Base-by-base conservation (phyloP, 2,113 vertebrate genomes). In the Emydura subglobosa region DNA sequence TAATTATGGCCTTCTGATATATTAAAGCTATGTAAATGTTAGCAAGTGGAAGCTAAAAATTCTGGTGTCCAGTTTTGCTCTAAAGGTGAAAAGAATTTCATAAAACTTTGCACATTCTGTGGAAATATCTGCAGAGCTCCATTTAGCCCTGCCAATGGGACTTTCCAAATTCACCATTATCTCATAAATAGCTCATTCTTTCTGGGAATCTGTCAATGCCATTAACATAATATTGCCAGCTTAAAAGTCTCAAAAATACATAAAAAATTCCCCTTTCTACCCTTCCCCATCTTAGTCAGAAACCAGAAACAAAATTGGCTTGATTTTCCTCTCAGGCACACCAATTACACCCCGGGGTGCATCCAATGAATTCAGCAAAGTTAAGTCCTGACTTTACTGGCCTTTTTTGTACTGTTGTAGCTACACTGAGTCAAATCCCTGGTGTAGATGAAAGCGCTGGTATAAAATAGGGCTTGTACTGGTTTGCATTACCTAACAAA, bases 1-100 rank as follows among this genome's bases (percentile, higher is more conserved):
- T 44, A 95, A 19, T 86, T 86, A 95, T 93, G 92, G 93, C 88
- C 93, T 94, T 25, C 89, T 54, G 96, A 93, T 89, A 91, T 96
- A 93, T 95, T 96, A 97, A 95, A 94, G 91, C 86, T 87, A 84
- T 86, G 88, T 13, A 91, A 91, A 74, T 89, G 57, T 57, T 83
- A 82, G 94, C 87, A 96, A 96, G 95, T 84, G 88, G 81, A 83
- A 92, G 82, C 92, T 93, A 0, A 10, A 93, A 81, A 54, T 93
- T 96, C 96, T 94, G 91, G 83, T 96, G 92, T 93, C 31, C 85
- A 90, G 57, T 53, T 65, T 74, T 92, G 65, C 92, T 93, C 68
- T 65, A 59, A 93, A 94, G 39, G 3, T 3, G 5, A 19, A 47
- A 47, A 51, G 3, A 53, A 88, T 17, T 82, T 86, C 92, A 96